Conservation (phyloP, 2,113 vertebrate genomes). For the Lathamus discolor region DNA sequence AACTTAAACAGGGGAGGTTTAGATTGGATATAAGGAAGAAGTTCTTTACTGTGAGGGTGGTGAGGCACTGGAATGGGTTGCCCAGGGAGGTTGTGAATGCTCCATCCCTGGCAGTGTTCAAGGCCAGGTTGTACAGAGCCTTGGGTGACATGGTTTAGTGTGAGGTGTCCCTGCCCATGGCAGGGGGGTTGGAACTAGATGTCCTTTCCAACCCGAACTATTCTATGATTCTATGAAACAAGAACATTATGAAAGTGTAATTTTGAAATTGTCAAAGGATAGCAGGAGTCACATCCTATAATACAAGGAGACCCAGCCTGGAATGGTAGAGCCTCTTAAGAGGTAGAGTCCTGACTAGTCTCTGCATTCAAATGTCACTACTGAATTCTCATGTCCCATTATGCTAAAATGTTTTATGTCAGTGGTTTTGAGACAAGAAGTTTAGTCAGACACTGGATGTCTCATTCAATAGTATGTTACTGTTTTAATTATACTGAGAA, state of each 20-base stretch:
- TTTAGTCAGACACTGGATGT: neutral
- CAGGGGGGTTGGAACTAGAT: too few species aligned
- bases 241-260: neutral
- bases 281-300: neutral
- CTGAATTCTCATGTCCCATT: neutral
- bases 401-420: slow-evolving; percentile 6
- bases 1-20: too few species aligned
- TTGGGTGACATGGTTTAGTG: too few species aligned
- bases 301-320: neutral
- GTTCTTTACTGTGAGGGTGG: too few species aligned
- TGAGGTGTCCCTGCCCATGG: too few species aligned
- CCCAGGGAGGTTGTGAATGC: too few species aligned
- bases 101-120: too few species aligned
- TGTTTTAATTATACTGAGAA: neutral
- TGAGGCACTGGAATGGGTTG: too few species aligned
- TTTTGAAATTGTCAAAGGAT: neutral
- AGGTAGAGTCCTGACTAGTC: neutral
- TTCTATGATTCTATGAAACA: neutral
- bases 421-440: neutral
- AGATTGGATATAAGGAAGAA: too few species aligned
- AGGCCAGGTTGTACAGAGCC: too few species aligned
- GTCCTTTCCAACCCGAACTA: too few species aligned
- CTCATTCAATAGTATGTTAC: slow-evolving; percentile 5
- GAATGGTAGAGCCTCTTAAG: neutral
- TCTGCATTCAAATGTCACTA: neutral